These are phyloP conservation scores for Periophthalmus magnuspinnatus DNA, from an alignment of 2,797 vertebrate genomes.

Conservation along the genomic window DNA sequence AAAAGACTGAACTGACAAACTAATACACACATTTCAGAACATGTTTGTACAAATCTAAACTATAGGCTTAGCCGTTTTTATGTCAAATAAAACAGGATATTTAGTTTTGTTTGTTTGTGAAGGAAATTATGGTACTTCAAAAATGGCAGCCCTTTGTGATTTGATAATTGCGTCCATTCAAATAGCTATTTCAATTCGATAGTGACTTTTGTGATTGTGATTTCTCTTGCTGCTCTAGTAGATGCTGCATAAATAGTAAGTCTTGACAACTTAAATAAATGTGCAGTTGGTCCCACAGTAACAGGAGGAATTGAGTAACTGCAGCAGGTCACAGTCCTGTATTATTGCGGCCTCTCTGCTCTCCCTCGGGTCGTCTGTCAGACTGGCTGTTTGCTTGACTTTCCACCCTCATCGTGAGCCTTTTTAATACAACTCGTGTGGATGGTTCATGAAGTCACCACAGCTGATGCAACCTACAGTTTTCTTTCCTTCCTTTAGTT, in stretches of 20 bases:
- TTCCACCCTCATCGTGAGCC: slow-evolving; percentile 39
- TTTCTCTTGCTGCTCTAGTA: no score
- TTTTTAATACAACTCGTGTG: slow-evolving; percentile 56
- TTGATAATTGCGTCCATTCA: no score
- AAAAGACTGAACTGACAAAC: no score
- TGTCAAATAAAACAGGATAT: no score
- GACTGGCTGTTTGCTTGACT: slow-evolving; percentile 32
- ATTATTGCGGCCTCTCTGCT: slow-evolving; percentile 34
- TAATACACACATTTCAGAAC: no score
- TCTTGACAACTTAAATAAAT: background rate
- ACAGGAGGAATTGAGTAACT: background rate
- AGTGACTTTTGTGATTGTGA: no score
- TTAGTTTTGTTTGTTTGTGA: no score
- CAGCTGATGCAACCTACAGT: slow-evolving; percentile 40
- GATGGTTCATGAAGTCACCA: slow-evolving; percentile 52
- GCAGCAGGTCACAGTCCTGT: slow-evolving; percentile 18
- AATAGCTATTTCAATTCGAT: no score
- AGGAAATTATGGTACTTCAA: no score
- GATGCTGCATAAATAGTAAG: background rate
- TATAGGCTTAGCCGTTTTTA: no score
- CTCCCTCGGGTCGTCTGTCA: slow-evolving; percentile 17
- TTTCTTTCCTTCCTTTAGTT: slow-evolving; percentile 26
- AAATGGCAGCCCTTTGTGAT: no score
- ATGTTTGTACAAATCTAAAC: no score
- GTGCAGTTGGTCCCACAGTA: background rate